Evolutionary conservation across 2,113 vertebrate genomes (phyloP).

Genomic region (Tetrao urogallus): DNA sequence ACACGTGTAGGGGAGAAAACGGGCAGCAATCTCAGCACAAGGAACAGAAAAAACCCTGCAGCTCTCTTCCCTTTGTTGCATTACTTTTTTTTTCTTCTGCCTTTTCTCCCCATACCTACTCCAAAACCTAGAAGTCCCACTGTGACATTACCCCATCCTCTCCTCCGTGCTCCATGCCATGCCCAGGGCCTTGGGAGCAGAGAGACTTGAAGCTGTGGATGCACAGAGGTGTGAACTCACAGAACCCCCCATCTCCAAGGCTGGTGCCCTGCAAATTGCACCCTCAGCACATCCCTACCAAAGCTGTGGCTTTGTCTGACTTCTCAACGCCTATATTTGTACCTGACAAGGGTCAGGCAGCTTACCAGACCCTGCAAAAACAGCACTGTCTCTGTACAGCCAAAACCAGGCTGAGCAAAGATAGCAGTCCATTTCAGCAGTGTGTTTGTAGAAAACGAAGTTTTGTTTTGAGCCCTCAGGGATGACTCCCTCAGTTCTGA

Average conservation of each 20-base stretch:
- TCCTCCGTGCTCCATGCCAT: neutral
- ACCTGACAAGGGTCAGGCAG: neutral
- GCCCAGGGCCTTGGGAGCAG: neutral
- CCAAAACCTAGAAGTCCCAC: neutral
- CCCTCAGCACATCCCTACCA: neutral
- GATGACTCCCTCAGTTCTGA: neutral
- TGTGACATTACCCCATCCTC: neutral
- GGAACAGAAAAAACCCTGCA: neutral
- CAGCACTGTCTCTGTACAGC: neutral
- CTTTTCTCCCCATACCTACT: neutral
- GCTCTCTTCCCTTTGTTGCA: neutral
- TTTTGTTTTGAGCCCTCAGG: neutral
- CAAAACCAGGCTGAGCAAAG: neutral
- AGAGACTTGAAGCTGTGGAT: neutral
- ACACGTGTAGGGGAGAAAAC: neutral
- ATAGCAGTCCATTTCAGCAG: neutral
- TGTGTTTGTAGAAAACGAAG: accelerated
- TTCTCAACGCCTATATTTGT: neutral
- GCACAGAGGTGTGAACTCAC: neutral
- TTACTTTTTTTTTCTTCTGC: neutral
- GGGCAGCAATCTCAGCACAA: neutral
- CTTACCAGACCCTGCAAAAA: neutral
- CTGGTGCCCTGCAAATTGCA: neutral
- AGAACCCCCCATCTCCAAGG: neutral
- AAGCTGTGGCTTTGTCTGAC: neutral